Percentiles rank a stretch among this genome's conserved stretches.
These are phyloP conservation scores for Pogonomyrmex californicus DNA, from an alignment of 1,140 invertebrate species.

Conservation along the genomic window DNA sequence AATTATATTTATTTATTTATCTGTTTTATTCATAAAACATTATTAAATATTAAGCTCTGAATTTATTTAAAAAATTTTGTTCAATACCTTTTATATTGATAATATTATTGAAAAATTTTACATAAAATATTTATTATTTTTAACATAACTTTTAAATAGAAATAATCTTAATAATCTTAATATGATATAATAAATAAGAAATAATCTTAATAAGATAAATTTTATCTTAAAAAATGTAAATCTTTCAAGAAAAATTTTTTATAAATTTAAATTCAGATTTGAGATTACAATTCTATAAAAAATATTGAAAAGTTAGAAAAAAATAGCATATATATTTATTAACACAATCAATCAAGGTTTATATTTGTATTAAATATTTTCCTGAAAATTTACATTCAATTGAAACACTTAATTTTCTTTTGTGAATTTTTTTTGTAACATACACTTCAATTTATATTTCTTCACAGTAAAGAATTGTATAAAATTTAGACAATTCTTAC, in stretches of 20 bases:
- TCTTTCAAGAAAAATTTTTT: not conserved
- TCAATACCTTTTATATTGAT: no score
- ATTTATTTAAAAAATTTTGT: no score
- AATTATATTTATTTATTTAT: not conserved
- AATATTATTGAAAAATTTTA: no score
- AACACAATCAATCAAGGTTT: not conserved
- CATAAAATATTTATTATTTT: no score
- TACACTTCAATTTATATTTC: not conserved
- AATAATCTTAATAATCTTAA: no score
- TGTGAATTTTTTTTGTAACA: not conserved
- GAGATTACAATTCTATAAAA: not conserved
- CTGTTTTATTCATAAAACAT: not conserved
- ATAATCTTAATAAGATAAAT: no score
- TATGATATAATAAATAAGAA: no score
- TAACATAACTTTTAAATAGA: no score
- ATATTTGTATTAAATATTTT: not conserved
- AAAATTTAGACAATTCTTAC: not conserved
- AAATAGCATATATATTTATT: not conserved
- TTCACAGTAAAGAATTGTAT: not conserved
- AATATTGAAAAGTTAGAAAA: not conserved
- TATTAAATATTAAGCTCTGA: not conserved
- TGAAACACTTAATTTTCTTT: not conserved
- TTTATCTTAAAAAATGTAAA: not conserved
- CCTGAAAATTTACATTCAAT: not conserved
- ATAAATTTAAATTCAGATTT: not conserved